Conservation (phyloP, 2,797 vertebrate genomes). For the Helostoma temminkii region DNA sequence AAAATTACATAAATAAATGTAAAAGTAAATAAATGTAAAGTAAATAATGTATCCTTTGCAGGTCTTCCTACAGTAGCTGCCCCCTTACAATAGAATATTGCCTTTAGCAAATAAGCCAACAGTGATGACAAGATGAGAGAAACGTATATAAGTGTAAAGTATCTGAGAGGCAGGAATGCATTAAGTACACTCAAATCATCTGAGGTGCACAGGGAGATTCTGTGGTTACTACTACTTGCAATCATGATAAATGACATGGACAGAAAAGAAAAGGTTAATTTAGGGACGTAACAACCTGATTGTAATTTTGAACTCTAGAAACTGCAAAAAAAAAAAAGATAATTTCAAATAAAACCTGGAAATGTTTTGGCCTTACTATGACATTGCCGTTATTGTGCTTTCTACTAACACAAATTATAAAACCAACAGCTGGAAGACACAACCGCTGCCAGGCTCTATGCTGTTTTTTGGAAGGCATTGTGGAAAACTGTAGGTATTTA, state of each 20-base stretch:
- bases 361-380: constrained; percentile 8
- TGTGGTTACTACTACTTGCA: not conserved
- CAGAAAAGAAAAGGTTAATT: not conserved
- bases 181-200: not conserved
- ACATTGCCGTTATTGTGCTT: constrained; percentile 41
- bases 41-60: not conserved
- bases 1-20: no score
- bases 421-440: constrained; percentile 50
- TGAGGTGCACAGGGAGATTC: not conserved
- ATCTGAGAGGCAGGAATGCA: not conserved
- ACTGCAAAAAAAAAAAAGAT: not conserved
- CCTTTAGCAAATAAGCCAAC: no score
- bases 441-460: constrained; percentile 33
- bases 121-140: not conserved
- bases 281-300: constrained; percentile 1
- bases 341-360: constrained; percentile 30
- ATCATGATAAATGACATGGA: not conserved
- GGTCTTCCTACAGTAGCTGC: no score
- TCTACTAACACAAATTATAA: constrained; percentile 39
- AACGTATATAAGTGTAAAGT: not conserved
- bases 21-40: not conserved
- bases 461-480: constrained; percentile 38
- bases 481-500: constrained; percentile 60
- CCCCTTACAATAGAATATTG: no score
- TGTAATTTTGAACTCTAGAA: no score